phyloP scores from a whole-genome alignment of 1,140 invertebrate species.

The Drosophila jambulina region DNA sequence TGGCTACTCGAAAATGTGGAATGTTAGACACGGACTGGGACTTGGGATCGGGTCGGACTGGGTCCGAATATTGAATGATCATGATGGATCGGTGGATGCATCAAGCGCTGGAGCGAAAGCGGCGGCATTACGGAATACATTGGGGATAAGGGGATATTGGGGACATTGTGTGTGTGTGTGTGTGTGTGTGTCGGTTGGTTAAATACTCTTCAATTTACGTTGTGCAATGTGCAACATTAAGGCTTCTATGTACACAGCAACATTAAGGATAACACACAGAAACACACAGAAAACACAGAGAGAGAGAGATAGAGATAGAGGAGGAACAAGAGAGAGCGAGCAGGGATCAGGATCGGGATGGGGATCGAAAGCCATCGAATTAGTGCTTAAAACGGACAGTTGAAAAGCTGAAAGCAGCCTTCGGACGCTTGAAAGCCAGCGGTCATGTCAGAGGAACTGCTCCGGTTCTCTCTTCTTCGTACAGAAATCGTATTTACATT shows the following conservation, averaged over 20 bases:
- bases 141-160: background rate
- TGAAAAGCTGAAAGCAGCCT: constrained; percentile 3
- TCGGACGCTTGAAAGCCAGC: constrained; percentile 15
- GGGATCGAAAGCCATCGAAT: constrained; percentile 7
- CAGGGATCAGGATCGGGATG: background rate
- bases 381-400: constrained; percentile 32
- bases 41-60: background rate
- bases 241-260: constrained; percentile 26
- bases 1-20: constrained; percentile 34
- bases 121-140: background rate
- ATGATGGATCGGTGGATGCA: constrained; percentile 25
- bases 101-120: constrained; percentile 10
- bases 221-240: constrained; percentile 32
- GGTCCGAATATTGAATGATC: constrained; percentile 6
- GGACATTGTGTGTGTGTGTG: background rate
- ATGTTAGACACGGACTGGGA: constrained; percentile 15
- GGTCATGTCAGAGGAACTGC: constrained; percentile 1
- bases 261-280: constrained; percentile 17
- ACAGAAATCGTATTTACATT: constrained; percentile 3
- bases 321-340: background rate
- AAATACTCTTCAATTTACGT: background rate
- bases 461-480: background rate
- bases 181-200: constrained; percentile 14
- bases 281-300: constrained; percentile 19
- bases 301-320: background rate